These are phyloP conservation scores for Cephus pulcher DNA, from an alignment of 2,888 invertebrate genomes.

Conservation along the genomic window DNA sequence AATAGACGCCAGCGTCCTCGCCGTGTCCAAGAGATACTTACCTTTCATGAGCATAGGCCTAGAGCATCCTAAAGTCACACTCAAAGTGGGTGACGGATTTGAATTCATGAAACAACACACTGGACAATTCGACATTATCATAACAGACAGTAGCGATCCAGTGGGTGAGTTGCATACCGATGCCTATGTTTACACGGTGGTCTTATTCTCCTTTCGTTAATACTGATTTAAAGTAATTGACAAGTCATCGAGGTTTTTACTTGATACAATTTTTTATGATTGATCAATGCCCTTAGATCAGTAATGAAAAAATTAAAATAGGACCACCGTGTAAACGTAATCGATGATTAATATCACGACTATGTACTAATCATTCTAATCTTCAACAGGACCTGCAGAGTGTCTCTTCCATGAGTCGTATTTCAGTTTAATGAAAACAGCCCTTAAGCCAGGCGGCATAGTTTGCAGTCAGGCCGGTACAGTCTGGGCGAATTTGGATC, in stretches of 20 bases:
- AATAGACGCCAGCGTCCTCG: conserved; percentile 93
- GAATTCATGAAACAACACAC: conserved; percentile 90
- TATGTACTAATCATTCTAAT: not conserved
- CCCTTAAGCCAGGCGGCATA: conserved; percentile 86
- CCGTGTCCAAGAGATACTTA: conserved; percentile 88
- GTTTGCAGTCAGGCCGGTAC: conserved; percentile 91
- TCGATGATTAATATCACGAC: not conserved
- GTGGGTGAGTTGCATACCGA: conserved; percentile 72
- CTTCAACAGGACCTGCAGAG: conserved; percentile 74
- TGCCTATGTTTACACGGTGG: not conserved
- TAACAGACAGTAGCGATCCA: conserved; percentile 98
- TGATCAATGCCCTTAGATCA: no score
- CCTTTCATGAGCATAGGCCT: conserved; percentile 94
- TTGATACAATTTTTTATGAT: no score
- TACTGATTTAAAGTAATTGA: no score
- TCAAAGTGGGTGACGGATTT: conserved; percentile 94
- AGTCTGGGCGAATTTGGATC: conserved; percentile 82
- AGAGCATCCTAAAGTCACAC: conserved; percentile 81
- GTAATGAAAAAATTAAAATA: no score
- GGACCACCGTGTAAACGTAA: no score
- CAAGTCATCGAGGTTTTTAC: no score
- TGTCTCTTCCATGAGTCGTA: conserved; percentile 84
- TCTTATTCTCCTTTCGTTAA: not conserved
- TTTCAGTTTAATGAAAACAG: conserved; percentile 85
- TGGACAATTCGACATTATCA: conserved; percentile 94